Percentiles rank a stretch among this genome's conserved stretches.
phyloP scores from a whole-genome alignment of 2,797 vertebrate genomes.

The Odontamblyopus rebecca region DNA sequence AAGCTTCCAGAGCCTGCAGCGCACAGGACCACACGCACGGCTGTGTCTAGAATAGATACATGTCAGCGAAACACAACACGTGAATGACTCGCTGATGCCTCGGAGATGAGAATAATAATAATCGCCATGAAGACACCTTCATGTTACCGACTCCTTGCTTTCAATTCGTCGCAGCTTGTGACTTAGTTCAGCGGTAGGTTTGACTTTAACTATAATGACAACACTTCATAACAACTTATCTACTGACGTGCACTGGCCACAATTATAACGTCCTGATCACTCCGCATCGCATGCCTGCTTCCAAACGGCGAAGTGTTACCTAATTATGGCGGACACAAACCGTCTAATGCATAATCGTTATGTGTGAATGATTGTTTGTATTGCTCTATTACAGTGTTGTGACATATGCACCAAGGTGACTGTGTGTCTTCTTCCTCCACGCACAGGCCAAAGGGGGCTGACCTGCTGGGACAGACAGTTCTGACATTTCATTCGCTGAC shows the following conservation, averaged over 20 bases:
- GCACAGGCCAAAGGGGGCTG: constrained; percentile 47
- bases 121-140: constrained; percentile 50
- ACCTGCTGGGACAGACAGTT: constrained; percentile 27
- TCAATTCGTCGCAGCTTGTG: constrained; percentile 51
- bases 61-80: constrained; percentile 1
- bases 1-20: constrained; percentile 1
- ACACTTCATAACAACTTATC: neutral
- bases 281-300: neutral
- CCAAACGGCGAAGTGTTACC: neutral
- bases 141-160: constrained; percentile 35
- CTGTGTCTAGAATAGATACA: constrained; percentile 8
- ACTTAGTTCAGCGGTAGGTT: constrained; percentile 55
- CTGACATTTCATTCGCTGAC: constrained; percentile 51
- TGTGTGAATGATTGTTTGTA: constrained; percentile 7
- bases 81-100: neutral
- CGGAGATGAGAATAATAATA: constrained; percentile 26
- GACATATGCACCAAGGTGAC: constrained; percentile 4
- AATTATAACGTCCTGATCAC: neutral
- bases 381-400: constrained; percentile 2
- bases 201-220: neutral
- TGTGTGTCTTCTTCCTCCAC: constrained; percentile 26
- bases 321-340: constrained; percentile 12
- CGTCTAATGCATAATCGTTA: constrained; percentile 20
- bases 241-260: neutral
- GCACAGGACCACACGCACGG: neutral